Conservation (phyloP, 2,888 invertebrate genomes). For the Criorhina ranunculi region DNA sequence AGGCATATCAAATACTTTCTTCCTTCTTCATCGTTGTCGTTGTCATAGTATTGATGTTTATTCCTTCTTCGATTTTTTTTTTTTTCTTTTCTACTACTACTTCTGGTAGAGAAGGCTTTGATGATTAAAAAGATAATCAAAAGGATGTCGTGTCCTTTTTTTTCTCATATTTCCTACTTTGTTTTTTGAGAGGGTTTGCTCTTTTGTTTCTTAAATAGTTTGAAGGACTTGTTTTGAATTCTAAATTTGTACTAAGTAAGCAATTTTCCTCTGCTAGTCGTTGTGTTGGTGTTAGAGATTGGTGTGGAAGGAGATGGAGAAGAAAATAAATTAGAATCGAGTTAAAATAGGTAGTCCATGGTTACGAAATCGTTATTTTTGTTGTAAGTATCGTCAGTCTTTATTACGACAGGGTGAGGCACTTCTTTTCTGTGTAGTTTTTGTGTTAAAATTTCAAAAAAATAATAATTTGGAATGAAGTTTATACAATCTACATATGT, state of each 20-base stretch:
- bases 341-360: background rate
- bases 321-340: background rate
- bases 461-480: no score
- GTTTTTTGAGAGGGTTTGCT: background rate
- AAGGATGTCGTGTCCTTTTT: slow-evolving; percentile 64
- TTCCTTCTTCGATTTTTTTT: slow-evolving; percentile 8
- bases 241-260: slow-evolving; percentile 46
- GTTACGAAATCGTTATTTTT: no score
- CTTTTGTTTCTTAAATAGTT: slow-evolving; percentile 35
- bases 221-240: slow-evolving; percentile 45
- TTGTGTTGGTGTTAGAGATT: background rate
- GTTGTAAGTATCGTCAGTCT: no score
- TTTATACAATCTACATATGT: no score
- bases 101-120: slow-evolving; percentile 44
- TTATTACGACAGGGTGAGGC: no score
- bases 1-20: slow-evolving; percentile 72
- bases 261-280: slow-evolving; percentile 5
- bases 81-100: background rate
- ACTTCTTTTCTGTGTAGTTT: no score
- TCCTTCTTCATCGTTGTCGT: slow-evolving; percentile 30
- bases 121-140: slow-evolving; percentile 76
- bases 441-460: no score
- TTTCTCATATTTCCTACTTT: background rate
- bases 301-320: background rate
- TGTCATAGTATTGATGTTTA: slow-evolving; percentile 56